Evolutionary conservation across 1,140 invertebrate species (phyloP), one percentile per base, ranked within the genome.

Genomic region (Papilio polytes): DNA sequence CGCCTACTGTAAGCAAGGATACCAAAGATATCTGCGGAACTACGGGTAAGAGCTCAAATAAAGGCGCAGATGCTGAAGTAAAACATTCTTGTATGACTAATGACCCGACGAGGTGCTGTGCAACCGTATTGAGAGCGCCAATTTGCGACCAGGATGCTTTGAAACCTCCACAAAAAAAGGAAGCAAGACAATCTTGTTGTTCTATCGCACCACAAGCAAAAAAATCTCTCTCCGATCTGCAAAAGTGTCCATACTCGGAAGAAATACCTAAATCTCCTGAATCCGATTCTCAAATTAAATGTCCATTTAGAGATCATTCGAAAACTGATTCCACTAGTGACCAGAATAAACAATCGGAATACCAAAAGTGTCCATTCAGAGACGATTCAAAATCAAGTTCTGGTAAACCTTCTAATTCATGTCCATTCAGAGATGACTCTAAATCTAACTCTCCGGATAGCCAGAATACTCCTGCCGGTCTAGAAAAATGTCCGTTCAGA

Each of bases 11-110:
- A 36, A 70, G 26, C 26, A 26, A n/a, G 51, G 53, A 78, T n/a
- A 31, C 22, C 41, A 36, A 36, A 20, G 8, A 59, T 59, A n/a
- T 63, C 31, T 78, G 44, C 18, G n/a, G 3, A 76, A 26, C 8
- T 48, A 53, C 6, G 6, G 4, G 12, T 31, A 70, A 31, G 22
- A 15, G 63, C 26, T 31, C 63, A 70, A 31, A 31, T 26, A 70
- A 70, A 31, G 12, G 4, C 4, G 13, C 26, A 0, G 12, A 3
- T 53, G 20, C 22, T 20, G 41, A 46, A 22, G 20, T 15, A 46
- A 51, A 76, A 76, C 22, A n/a, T 26, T 74, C 41, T n/a, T 76
- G 74, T 22, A 26, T 51, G 36, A 44, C 41, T 48, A 44, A 18
- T 22, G 41, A 51, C 20, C 9, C 41, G 20, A 26, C 41, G 3